Conservation (phyloP, 1,140 invertebrate species). For the Drosophila athabasca region DNA sequence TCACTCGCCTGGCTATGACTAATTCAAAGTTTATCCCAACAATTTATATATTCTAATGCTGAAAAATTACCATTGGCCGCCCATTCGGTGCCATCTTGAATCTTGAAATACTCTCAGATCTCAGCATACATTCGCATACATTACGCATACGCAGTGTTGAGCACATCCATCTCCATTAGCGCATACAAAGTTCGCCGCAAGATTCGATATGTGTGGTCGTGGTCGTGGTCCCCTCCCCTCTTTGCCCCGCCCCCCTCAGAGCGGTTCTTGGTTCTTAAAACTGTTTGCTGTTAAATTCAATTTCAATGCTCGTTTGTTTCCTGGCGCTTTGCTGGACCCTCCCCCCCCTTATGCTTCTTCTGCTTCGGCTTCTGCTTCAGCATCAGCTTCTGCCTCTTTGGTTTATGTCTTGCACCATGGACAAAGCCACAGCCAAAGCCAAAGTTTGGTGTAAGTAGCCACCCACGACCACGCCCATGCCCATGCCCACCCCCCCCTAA, state of each 20-base stretch:
- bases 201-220: slow-evolving; percentile 10
- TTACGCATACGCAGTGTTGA: slow-evolving; percentile 60
- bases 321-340: slow-evolving; percentile 58
- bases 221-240: not conserved
- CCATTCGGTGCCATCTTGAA: not conserved
- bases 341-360: not conserved
- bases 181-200: slow-evolving; percentile 66
- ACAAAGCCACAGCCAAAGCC: not conserved
- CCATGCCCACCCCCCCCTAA: not conserved
- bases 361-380: not conserved
- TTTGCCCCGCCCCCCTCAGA: not conserved
- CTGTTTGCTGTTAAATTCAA: slow-evolving; percentile 81
- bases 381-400: slow-evolving; percentile 36
- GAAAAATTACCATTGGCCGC: slow-evolving; percentile 65
- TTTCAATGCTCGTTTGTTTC: slow-evolving; percentile 80
- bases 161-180: slow-evolving; percentile 75
- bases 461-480: not conserved
- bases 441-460: slow-evolving; percentile 61
- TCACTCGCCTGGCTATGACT: no score
- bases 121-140: slow-evolving; percentile 27
- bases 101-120: slow-evolving; percentile 21
- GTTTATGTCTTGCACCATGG: slow-evolving; percentile 68
- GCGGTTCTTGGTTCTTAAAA: slow-evolving; percentile 64
- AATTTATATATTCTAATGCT: slow-evolving; percentile 65
- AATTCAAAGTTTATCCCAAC: slow-evolving; percentile 23